phyloP scores from a whole-genome alignment of 2,888 invertebrate species.

The Chymomyza amoena region DNA sequence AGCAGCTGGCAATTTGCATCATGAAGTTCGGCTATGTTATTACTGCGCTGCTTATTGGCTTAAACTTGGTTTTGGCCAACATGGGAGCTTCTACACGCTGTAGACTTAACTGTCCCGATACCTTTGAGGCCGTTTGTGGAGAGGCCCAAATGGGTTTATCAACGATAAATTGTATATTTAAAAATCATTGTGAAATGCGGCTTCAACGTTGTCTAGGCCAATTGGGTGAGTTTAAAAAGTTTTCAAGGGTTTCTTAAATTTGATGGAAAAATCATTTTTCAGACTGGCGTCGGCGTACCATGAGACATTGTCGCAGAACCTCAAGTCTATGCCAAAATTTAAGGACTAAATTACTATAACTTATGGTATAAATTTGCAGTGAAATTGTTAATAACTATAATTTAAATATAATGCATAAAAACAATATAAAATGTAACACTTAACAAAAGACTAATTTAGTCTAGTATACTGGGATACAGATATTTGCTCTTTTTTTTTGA shows the following conservation, averaged over 20 bases:
- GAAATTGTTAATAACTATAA: no score
- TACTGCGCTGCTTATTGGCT: background rate
- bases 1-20: background rate
- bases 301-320: background rate
- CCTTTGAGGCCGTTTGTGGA: conserved; percentile 32
- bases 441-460: no score
- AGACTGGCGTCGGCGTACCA: conserved; percentile 4
- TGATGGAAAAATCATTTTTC: background rate
- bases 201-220: conserved; percentile 5
- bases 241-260: background rate
- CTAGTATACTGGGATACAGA: no score
- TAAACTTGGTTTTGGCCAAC: background rate
- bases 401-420: no score
- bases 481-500: no score
- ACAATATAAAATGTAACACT: no score
- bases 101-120: conserved; percentile 10
- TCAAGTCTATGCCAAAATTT: background rate
- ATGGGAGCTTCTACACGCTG: background rate
- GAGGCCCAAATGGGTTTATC: background rate
- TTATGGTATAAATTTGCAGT: no score
- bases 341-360: background rate
- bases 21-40: background rate
- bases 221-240: conserved; percentile 18
- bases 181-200: conserved; percentile 28
- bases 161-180: conserved; percentile 24